Percentiles rank a stretch among this genome's conserved stretches.
These are phyloP conservation scores for Drosophila arawakana DNA, from an alignment of 1,140 invertebrate genomes.

Conservation along the genomic window DNA sequence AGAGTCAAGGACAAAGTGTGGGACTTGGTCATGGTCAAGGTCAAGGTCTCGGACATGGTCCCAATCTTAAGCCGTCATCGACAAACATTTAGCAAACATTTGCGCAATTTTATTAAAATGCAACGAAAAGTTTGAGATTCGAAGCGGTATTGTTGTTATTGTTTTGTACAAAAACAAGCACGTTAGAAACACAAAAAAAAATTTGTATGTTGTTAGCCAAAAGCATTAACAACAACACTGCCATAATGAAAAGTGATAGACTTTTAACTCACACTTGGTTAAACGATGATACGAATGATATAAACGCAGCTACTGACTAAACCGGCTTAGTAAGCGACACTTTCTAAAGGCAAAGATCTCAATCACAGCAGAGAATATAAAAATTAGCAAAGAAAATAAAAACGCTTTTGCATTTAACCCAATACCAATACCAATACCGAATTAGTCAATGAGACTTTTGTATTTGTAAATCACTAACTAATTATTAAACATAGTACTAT, in stretches of 20 bases:
- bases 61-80: conserved; percentile 24
- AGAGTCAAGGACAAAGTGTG: too few species aligned
- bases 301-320: too few species aligned
- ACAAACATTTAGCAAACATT: conserved; percentile 61
- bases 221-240: too few species aligned
- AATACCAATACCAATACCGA: neutral
- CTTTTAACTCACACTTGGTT: too few species aligned
- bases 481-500: neutral
- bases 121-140: conserved; percentile 32
- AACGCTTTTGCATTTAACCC: neutral
- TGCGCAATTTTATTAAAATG: conserved; percentile 29
- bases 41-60: neutral
- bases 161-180: conserved; percentile 12
- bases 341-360: neutral
- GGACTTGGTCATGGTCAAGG: too few species aligned
- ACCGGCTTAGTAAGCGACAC: too few species aligned
- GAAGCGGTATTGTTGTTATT: conserved; percentile 34
- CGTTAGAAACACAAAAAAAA: conserved; percentile 20
- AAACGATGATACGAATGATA: too few species aligned
- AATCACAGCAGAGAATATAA: neutral
- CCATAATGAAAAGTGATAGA: too few species aligned
- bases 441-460: neutral
- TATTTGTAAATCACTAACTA: neutral
- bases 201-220: too few species aligned
- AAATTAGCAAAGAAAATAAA: neutral